Evolutionary conservation across 1,140 invertebrate species (phyloP).

Genomic region (Ericerus pela): DNA sequence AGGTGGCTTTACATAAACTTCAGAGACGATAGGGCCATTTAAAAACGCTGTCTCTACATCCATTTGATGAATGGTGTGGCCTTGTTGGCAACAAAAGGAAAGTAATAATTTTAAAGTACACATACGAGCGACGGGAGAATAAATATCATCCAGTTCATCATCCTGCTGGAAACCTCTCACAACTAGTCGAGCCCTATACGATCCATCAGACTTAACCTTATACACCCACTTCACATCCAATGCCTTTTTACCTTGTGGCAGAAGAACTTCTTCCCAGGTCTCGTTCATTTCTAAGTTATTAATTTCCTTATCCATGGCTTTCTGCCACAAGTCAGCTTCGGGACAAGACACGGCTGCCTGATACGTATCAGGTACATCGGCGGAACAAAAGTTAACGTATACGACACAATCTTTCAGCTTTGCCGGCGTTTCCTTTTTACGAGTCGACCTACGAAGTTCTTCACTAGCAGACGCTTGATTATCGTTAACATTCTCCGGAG

Average conservation of each 20-base stretch:
- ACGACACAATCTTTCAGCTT: background rate
- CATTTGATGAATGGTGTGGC: conserved; percentile 16
- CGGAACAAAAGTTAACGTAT: background rate
- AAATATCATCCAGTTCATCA: conserved; percentile 19
- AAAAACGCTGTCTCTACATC: conserved; percentile 25
- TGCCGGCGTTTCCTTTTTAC: too few species aligned
- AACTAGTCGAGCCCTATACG: conserved; percentile 22
- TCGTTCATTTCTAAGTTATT: conserved; percentile 18
- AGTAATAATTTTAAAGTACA: conserved; percentile 20
- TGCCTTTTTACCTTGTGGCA: conserved; percentile 15
- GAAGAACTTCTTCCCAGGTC: conserved; percentile 21
- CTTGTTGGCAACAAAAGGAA: conserved; percentile 15
- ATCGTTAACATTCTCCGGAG: too few species aligned
- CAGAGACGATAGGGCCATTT: conserved; percentile 23
- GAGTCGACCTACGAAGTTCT: background rate
- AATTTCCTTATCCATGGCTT: conserved; percentile 17
- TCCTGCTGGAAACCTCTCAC: conserved; percentile 21
- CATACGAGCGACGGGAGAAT: conserved; percentile 21
- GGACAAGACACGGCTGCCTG: background rate
- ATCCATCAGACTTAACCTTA: conserved; percentile 19
- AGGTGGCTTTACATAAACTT: conserved; percentile 26
- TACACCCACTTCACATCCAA: conserved; percentile 21
- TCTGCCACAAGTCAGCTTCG: conserved; percentile 11
- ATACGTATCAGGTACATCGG: background rate
- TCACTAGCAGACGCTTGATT: too few species aligned